These are phyloP conservation scores for Lethocerus indicus DNA, from an alignment of 1,140 invertebrate species.

Conservation along the genomic window DNA sequence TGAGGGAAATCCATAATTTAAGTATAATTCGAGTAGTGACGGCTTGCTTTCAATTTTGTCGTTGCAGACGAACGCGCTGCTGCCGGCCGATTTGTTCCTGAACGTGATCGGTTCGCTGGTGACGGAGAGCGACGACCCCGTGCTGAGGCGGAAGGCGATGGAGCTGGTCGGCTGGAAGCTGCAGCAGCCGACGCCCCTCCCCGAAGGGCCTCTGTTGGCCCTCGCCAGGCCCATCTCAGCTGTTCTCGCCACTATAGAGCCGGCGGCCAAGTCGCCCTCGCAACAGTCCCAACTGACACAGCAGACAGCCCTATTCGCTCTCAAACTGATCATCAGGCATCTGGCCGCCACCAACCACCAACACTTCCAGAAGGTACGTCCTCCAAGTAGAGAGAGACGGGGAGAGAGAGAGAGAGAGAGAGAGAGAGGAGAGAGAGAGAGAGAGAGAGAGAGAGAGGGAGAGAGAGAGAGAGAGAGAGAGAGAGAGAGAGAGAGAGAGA, in stretches of 20 bases:
- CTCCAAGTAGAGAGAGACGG: too few species aligned
- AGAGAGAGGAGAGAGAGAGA: not conserved
- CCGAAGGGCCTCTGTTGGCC: slow-evolving; percentile 28
- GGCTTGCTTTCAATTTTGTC: too few species aligned
- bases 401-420: not conserved
- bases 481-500: not conserved
- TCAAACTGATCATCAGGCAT: slow-evolving; percentile 60
- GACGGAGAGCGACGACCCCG: slow-evolving; percentile 41
- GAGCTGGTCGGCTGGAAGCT: slow-evolving; percentile 69
- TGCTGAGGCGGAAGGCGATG: slow-evolving; percentile 62
- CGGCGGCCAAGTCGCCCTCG: slow-evolving; percentile 22
- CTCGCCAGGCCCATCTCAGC: slow-evolving; percentile 37
- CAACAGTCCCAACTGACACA: slow-evolving; percentile 35
- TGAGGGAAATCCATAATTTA: too few species aligned
- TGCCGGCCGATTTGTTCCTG: slow-evolving; percentile 61
- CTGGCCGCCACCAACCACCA: slow-evolving; percentile 42
- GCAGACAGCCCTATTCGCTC: slow-evolving; percentile 60
- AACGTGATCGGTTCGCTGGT: slow-evolving; percentile 52
- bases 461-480: not conserved
- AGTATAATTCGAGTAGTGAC: too few species aligned
- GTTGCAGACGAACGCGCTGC: slow-evolving; percentile 42
- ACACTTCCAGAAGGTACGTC: slow-evolving; percentile 37
- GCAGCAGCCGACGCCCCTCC: slow-evolving; percentile 30
- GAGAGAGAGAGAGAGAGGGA: not conserved
- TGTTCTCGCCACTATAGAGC: slow-evolving; percentile 35